Base-by-base conservation (phyloP, 2,797 vertebrate genomes). In the Mus minutoides region DNA sequence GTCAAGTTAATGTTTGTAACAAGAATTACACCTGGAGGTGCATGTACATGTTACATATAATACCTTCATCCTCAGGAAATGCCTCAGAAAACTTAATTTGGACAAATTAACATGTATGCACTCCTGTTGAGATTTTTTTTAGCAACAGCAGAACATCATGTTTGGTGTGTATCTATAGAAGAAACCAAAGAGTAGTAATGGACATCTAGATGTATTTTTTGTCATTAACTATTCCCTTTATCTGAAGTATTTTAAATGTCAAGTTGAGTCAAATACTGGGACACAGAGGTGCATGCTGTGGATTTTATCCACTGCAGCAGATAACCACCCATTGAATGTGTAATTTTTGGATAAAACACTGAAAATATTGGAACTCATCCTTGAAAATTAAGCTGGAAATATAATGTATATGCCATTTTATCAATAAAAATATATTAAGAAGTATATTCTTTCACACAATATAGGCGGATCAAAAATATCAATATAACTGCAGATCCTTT, bases 201-300 rank as follows among this genome's bases (percentile, higher is more conserved):
- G 11, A 2, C 60, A n/a, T 86, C 1, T 62, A 91, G 10, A 29
- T 86, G 54, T 37, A 31, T 49, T 10, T 16, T 75, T 26, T 58
- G 6, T 21, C 17, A n/a, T 24, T 75, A 22, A 67, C n/a, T 6
- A 49, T 58, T 60, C 54, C 88, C 29, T 21, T 73, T 94, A 82
- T 78, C n/a, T 91, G 24, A 78, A 87, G 71, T 14, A 79, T 46
- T 91, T 93, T 40, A 91, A 54, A 97, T 60, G 78, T 13, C 96
- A 95, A 82, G 4, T 37, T 64, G 54, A 21, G 13, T 64, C 21
- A 92, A 91, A 73, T 22, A 75, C 5, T 62, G 21, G 14, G 13
- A 22, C 56, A 22, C 3, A 37, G 56, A 91, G n/a, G 2, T 3
- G 4, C 2, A 1, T 31, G 37, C 17, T 40, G 8, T 5, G 8